A percentile compares a stretch with the other conserved stretches of the same genome.
Conservation (phyloP, 2,113 vertebrate genomes). For the Pygoscelis adeliae region DNA sequence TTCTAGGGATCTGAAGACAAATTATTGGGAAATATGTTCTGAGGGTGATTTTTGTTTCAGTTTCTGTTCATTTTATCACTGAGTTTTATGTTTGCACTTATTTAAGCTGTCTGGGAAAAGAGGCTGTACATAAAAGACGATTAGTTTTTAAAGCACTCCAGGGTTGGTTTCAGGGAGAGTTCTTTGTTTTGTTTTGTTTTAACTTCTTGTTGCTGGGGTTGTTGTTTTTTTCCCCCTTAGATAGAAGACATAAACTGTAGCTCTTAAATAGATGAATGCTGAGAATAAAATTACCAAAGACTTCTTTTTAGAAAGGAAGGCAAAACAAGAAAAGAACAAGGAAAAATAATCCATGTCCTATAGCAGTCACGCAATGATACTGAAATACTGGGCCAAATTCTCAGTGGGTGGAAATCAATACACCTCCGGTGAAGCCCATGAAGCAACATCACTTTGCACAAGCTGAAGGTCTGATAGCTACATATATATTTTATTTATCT, state of each 20-base stretch:
- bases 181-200: constrained; percentile 38
- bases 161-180: constrained; percentile 58
- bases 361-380: not conserved
- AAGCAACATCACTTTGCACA: not conserved
- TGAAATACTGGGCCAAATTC: constrained; percentile 18
- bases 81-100: constrained; percentile 74
- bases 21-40: constrained; percentile 29
- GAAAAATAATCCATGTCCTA: not conserved
- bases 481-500: constrained; percentile 19
- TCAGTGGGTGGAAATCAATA: constrained; percentile 3
- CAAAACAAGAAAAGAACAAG: not conserved
- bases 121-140: constrained; percentile 71
- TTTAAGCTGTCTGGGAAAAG: constrained; percentile 73
- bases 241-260: constrained; percentile 65
- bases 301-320: not conserved
- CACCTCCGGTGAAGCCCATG: not conserved
- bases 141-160: constrained; percentile 77
- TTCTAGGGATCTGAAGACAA: constrained; percentile 31
- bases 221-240: not conserved
- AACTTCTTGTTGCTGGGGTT: not conserved
- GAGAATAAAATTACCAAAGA: constrained; percentile 45
- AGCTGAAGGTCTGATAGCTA: not conserved
- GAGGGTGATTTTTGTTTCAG: constrained; percentile 19
- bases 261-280: constrained; percentile 67
- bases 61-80: constrained; percentile 63